Percentiles rank a stretch among this genome's conserved stretches.
phyloP scores from a whole-genome alignment of 2,797 vertebrate genomes.

The Cyprinodon diabolis region DNA sequence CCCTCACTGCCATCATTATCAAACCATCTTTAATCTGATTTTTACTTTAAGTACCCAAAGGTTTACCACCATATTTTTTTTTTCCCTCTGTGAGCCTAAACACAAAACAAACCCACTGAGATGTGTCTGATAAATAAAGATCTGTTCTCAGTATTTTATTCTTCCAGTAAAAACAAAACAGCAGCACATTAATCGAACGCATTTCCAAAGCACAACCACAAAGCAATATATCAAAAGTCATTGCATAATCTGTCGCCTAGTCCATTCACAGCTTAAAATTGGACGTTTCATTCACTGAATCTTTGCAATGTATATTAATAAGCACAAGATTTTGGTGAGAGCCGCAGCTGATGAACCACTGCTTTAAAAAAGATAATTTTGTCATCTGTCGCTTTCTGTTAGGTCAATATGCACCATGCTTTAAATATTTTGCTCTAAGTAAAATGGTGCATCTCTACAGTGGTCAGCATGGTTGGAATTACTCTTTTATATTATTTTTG shows the following conservation, averaged over 20 bases:
- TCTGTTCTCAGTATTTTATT: too few species aligned
- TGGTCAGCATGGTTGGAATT: not conserved
- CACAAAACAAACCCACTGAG: not conserved
- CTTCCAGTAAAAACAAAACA: too few species aligned
- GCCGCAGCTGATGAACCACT: conserved; percentile 61
- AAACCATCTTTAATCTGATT: conserved; percentile 33
- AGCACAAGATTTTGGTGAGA: conserved; percentile 50
- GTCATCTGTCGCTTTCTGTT: not conserved
- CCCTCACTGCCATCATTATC: conserved; percentile 11
- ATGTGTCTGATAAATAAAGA: not conserved
- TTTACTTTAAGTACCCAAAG: not conserved
- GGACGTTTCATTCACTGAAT: conserved; percentile 24
- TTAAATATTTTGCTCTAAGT: not conserved
- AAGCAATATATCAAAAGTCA: not conserved
- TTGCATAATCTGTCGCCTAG: conserved; percentile 1
- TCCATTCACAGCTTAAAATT: conserved; percentile 9
- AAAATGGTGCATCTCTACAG: not conserved
- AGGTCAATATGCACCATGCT: not conserved
- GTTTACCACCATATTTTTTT: not conserved
- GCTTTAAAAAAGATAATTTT: conserved; percentile 14
- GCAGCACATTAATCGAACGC: too few species aligned
- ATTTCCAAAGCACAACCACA: too few species aligned
- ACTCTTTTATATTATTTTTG: not conserved
- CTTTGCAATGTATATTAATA: conserved; percentile 41
- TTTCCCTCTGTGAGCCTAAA: conserved; percentile 5